Conservation (phyloP, 2,113 vertebrate species). For the Ceuthmochares aereus region DNA sequence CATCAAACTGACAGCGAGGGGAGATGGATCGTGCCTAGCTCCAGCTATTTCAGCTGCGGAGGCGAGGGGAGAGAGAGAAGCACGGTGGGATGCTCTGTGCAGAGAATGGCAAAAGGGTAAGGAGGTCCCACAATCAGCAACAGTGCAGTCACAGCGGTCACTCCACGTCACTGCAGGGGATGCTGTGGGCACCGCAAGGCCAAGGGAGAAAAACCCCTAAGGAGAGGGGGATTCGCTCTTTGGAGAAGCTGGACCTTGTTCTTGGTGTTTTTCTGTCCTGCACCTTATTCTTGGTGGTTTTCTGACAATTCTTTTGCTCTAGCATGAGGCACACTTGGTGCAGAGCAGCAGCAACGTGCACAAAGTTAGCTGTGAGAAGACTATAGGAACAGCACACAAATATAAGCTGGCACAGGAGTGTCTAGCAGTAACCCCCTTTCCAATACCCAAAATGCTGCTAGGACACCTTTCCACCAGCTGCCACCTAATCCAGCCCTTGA, state of each 20-base stretch:
- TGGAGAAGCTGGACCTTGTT: background rate
- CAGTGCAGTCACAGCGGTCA: background rate
- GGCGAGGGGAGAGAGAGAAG: background rate
- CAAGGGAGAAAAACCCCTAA: background rate
- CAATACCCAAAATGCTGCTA: background rate
- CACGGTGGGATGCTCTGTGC: background rate
- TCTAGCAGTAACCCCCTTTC: background rate
- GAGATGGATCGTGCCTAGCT: conserved; percentile 63
- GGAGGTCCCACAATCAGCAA: background rate
- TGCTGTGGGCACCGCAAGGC: background rate
- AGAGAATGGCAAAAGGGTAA: rapidly evolving
- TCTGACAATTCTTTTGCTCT: background rate
- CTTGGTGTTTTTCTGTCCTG: too few relatives aligned
- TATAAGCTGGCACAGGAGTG: background rate
- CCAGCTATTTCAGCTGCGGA: background rate
- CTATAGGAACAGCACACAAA: background rate
- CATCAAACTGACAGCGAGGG: conserved; percentile 7
- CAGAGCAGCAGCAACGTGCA: background rate
- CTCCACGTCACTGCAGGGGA: background rate
- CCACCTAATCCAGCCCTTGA: background rate
- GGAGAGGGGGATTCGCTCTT: background rate
- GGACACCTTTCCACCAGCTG: background rate
- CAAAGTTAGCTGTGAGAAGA: background rate
- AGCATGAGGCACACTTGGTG: rapidly evolving
- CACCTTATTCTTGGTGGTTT: too few relatives aligned